These are phyloP conservation scores for Galleria mellonella DNA, from an alignment of 1,140 invertebrate species.

Conservation along the genomic window DNA sequence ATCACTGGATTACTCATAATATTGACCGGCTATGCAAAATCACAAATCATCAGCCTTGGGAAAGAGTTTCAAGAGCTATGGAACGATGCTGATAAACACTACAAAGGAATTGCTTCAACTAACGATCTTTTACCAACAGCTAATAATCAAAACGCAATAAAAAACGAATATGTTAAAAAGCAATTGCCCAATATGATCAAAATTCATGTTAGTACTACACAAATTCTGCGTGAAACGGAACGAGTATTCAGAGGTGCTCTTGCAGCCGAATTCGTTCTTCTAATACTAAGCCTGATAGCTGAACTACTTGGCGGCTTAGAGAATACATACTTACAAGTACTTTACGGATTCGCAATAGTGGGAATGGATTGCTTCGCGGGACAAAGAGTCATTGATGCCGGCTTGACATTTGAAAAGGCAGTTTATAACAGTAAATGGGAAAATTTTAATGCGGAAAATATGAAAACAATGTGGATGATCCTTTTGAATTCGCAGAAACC, in stretches of 20 bases:
- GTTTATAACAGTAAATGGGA: conserved; percentile 26
- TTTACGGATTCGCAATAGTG: conserved; percentile 28
- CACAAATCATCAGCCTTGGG: conserved; percentile 31
- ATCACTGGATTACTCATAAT: conserved; percentile 30
- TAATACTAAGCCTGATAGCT: conserved; percentile 21
- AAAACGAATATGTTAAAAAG: conserved; percentile 16
- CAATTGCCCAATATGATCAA: conserved; percentile 20
- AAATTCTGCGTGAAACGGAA: conserved; percentile 20
- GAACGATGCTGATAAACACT: conserved; percentile 23
- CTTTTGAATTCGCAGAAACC: conserved; percentile 22
- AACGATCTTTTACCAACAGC: conserved; percentile 3
- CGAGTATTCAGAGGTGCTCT: conserved; percentile 16
- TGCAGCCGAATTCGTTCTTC: conserved; percentile 23
- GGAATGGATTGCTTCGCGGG: conserved; percentile 35
- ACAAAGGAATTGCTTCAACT: not conserved
- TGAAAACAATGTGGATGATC: conserved; percentile 14
- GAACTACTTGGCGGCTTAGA: conserved; percentile 31
- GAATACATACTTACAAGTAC: conserved; percentile 31
- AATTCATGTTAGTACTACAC: conserved; percentile 20
- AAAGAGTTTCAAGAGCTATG: conserved; percentile 33
- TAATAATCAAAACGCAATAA: conserved; percentile 3
- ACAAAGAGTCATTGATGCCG: conserved; percentile 35
- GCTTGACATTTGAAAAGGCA: conserved; percentile 20
- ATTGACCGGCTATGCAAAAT: conserved; percentile 35
- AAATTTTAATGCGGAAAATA: conserved; percentile 16